Evolutionary conservation across 1,140 invertebrate genomes (phyloP).

Genomic region (Epicauta chinensis): DNA sequence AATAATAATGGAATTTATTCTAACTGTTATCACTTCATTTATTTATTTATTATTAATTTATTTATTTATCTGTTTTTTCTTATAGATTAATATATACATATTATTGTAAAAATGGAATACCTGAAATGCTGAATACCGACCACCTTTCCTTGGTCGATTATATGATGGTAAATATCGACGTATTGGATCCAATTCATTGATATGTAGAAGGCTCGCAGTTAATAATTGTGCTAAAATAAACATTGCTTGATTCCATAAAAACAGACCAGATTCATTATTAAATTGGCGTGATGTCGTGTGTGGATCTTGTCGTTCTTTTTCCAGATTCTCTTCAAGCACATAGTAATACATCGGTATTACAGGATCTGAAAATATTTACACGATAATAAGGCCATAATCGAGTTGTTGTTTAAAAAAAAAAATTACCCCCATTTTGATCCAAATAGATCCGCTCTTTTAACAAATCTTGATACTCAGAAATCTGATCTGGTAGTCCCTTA

Average conservation of each 20-base stretch:
- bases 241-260: slow-evolving; percentile 89
- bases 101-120: slow-evolving; percentile 46
- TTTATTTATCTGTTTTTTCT: too few relatives aligned
- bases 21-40: too few relatives aligned
- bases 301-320: slow-evolving; percentile 66
- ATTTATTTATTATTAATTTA: too few relatives aligned
- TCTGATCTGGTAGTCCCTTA: slow-evolving; percentile 81
- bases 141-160: slow-evolving; percentile 83
- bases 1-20: background rate
- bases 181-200: slow-evolving; percentile 95
- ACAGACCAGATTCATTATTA: slow-evolving; percentile 56
- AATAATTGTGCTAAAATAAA: slow-evolving; percentile 91
- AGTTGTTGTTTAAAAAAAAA: slow-evolving; percentile 19
- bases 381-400: too few relatives aligned
- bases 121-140: slow-evolving; percentile 94
- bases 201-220: slow-evolving; percentile 80
- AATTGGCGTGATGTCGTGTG: slow-evolving; percentile 60
- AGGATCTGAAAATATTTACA: slow-evolving; percentile 59
- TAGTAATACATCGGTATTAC: slow-evolving; percentile 84
- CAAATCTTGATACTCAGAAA: slow-evolving; percentile 84
- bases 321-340: slow-evolving; percentile 74
- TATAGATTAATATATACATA: too few relatives aligned
- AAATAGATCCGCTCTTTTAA: slow-evolving; percentile 64
- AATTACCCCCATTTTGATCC: slow-evolving; percentile 75
- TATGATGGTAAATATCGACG: slow-evolving; percentile 92